phyloP scores from a whole-genome alignment of 2,888 invertebrate species.

The Metallyticus violacea region DNA sequence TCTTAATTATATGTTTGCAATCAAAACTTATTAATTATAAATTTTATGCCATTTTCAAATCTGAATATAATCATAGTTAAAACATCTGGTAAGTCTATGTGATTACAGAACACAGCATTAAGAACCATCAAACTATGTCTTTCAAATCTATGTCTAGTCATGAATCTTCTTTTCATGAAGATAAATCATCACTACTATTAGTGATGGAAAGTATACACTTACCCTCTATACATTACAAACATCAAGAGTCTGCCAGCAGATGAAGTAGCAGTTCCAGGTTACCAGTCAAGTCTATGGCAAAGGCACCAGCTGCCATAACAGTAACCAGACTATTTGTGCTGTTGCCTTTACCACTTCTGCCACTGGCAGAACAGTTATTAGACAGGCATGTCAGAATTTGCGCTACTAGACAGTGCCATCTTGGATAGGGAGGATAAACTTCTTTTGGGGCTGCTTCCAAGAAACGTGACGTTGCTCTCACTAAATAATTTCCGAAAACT shows the following conservation, averaged over 20 bases:
- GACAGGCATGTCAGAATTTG: conserved; percentile 30
- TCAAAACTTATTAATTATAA: no score
- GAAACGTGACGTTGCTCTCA: conserved; percentile 61
- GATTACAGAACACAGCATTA: neutral
- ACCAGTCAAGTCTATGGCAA: conserved; percentile 14
- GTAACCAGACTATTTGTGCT: conserved; percentile 1
- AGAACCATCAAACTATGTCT: neutral
- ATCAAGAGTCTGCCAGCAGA: conserved; percentile 1
- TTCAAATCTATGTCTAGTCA: neutral
- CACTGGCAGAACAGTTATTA: conserved; percentile 18
- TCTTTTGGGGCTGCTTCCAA: conserved; percentile 73
- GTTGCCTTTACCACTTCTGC: neutral
- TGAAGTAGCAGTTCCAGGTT: conserved; percentile 10
- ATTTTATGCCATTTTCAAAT: neutral
- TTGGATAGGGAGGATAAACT: conserved; percentile 76
- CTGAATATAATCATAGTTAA: neutral
- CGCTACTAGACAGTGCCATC: conserved; percentile 57
- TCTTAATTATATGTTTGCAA: no score
- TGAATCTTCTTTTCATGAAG: neutral
- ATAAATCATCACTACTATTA: neutral
- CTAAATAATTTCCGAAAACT: conserved; percentile 90
- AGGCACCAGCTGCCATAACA: neutral
- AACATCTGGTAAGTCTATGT: neutral
- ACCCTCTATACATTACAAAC: neutral
- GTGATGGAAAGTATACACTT: neutral